phyloP scores from a whole-genome alignment of 1,140 invertebrate genomes.

The Triops longicaudatus region DNA sequence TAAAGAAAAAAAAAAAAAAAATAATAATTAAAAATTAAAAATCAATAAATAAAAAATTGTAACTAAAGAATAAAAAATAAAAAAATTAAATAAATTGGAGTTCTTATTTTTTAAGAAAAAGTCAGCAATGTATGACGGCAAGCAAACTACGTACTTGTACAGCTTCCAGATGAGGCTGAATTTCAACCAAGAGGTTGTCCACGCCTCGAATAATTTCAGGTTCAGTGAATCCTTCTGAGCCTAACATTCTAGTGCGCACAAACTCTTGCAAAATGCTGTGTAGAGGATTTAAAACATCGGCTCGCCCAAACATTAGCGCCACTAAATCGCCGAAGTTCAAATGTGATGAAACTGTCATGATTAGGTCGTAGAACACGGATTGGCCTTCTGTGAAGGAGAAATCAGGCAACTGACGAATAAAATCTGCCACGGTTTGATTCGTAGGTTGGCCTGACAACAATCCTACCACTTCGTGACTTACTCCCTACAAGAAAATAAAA shows the following conservation, averaged over 20 bases:
- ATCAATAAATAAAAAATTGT: constrained; percentile 26
- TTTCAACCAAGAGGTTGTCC: constrained; percentile 31
- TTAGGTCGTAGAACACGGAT: constrained; percentile 40
- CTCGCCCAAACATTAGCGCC: constrained; percentile 40
- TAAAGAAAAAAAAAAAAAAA: constrained; percentile 29
- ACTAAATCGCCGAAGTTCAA: constrained; percentile 44
- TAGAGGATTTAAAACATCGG: constrained; percentile 35
- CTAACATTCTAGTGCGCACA: constrained; percentile 35
- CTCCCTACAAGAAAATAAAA: constrained; percentile 22
- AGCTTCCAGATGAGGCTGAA: constrained; percentile 32
- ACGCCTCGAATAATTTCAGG: constrained; percentile 35
- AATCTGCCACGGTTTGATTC: constrained; percentile 40
- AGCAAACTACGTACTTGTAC: constrained; percentile 28
- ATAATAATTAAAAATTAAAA: constrained; percentile 17
- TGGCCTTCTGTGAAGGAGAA: constrained; percentile 40
- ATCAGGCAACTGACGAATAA: constrained; percentile 40
- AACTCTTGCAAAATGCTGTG: constrained; percentile 37
- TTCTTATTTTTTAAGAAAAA: constrained; percentile 16
- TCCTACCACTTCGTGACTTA: constrained; percentile 24
- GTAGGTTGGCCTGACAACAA: constrained; percentile 32
- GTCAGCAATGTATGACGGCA: neutral
- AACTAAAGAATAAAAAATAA: constrained; percentile 20
- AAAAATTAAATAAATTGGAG: constrained; percentile 24
- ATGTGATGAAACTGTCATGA: constrained; percentile 38
- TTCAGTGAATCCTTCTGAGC: constrained; percentile 32